Conservation (phyloP, 2,888 invertebrate genomes). For the Synanthedon andrenaeformis region DNA sequence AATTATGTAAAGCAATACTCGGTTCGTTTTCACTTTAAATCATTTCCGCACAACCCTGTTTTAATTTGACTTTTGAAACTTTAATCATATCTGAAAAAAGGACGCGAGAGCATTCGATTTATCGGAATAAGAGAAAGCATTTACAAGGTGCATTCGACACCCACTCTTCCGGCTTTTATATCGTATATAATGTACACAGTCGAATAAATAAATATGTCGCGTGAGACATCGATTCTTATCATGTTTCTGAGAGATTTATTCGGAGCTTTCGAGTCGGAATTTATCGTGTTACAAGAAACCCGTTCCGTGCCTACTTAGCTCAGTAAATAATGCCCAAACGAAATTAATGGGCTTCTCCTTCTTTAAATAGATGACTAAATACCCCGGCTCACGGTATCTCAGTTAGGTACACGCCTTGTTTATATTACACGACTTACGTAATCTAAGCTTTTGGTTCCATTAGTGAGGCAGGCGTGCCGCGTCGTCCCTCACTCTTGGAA, state of each 20-base stretch:
- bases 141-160: slow-evolving; percentile 28
- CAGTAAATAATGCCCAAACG: slow-evolving; percentile 60
- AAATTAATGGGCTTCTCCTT: slow-evolving; percentile 61
- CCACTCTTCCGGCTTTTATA: slow-evolving; percentile 46
- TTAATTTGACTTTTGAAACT: slow-evolving; percentile 17
- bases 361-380: slow-evolving; percentile 69
- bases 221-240: slow-evolving; percentile 69
- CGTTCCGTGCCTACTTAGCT: slow-evolving; percentile 65
- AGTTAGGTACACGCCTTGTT: slow-evolving; percentile 45
- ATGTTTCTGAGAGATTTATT: slow-evolving; percentile 62
- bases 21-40: slow-evolving; percentile 24
- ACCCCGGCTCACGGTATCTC: slow-evolving; percentile 55
- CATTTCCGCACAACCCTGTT: slow-evolving; percentile 9
- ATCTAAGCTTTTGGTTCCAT: slow-evolving; percentile 52
- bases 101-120: slow-evolving; percentile 13
- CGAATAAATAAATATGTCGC: slow-evolving; percentile 57
- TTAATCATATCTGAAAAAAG: slow-evolving; percentile 15
- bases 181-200: slow-evolving; percentile 27
- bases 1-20: slow-evolving; percentile 22
- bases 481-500: no score
- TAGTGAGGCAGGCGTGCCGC: slow-evolving; percentile 23
- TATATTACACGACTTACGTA: slow-evolving; percentile 51
- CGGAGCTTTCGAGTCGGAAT: slow-evolving; percentile 51
- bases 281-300: slow-evolving; percentile 61
- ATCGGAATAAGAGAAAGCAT: slow-evolving; percentile 32